Conservation (phyloP, 1,140 invertebrate species). For the Capitella teleta region DNA sequence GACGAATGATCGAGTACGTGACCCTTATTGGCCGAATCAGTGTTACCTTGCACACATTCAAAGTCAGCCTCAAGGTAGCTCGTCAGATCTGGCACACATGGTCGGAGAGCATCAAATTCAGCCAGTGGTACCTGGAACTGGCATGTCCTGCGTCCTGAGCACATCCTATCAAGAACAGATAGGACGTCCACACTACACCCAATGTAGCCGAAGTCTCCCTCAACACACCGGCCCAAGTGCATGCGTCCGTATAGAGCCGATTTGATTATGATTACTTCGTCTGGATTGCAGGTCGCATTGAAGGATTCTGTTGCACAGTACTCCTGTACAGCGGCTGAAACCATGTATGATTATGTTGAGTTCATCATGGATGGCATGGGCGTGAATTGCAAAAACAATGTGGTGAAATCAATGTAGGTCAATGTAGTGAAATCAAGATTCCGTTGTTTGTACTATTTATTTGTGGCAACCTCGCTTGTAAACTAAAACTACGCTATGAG, state of each 20-base stretch:
- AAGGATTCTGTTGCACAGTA: not conserved
- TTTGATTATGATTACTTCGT: conserved; percentile 1
- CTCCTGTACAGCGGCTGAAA: too few relatives aligned
- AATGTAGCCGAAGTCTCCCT: conserved; percentile 8
- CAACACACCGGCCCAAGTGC: conserved; percentile 3
- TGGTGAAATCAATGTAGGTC: too few relatives aligned
- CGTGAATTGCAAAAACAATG: too few relatives aligned
- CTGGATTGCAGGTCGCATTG: not conserved
- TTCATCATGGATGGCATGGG: too few relatives aligned
- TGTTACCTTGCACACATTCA: not conserved
- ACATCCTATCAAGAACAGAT: not conserved
- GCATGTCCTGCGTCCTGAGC: conserved; percentile 1
- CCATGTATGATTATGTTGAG: too few relatives aligned
- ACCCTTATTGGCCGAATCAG: too few relatives aligned
- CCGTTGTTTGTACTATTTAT: too few relatives aligned
- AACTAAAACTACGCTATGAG: too few relatives aligned
- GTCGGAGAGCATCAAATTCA: not conserved
- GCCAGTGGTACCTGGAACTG: not conserved
- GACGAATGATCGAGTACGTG: too few relatives aligned
- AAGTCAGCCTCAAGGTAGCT: not conserved
- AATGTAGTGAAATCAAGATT: too few relatives aligned
- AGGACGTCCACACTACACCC: conserved; percentile 6
- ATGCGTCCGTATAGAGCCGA: conserved; percentile 6
- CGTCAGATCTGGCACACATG: not conserved
- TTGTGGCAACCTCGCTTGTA: too few relatives aligned